Conservation (phyloP, 2,888 invertebrate species). For the Eristalinus sepulchralis region DNA sequence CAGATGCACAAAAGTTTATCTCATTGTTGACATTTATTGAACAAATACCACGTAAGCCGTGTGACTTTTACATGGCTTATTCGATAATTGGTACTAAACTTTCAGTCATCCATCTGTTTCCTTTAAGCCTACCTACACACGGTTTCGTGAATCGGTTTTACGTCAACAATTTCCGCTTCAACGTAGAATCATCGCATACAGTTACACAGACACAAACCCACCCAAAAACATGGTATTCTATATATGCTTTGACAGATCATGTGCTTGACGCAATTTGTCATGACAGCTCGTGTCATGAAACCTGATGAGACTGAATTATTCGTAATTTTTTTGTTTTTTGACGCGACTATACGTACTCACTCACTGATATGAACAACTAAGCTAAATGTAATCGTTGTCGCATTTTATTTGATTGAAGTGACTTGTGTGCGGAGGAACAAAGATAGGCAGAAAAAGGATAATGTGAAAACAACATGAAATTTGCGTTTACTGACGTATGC, state of each 20-base stretch:
- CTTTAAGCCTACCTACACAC: background rate
- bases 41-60: background rate
- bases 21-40: background rate
- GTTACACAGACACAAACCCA: background rate
- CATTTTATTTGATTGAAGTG: slow-evolving; percentile 39
- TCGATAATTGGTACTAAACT: background rate
- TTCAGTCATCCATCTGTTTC: background rate
- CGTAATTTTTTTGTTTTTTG: slow-evolving; percentile 32
- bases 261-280: slow-evolving; percentile 40
- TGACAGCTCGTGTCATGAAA: slow-evolving; percentile 29
- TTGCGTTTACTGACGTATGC: background rate
- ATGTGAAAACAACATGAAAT: background rate
- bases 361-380: slow-evolving; percentile 20
- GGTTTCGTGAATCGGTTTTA: background rate
- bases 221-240: background rate
- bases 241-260: slow-evolving; percentile 46
- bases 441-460: background rate
- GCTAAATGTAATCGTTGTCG: slow-evolving; percentile 10
- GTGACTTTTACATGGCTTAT: too few species aligned
- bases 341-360: background rate
- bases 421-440: background rate
- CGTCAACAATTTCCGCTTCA: background rate
- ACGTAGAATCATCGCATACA: background rate
- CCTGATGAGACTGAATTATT: slow-evolving; percentile 31
- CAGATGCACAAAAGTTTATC: background rate